Evolutionary conservation across 2,797 vertebrate genomes (phyloP).

Genomic region (Rhinella marina): DNA sequence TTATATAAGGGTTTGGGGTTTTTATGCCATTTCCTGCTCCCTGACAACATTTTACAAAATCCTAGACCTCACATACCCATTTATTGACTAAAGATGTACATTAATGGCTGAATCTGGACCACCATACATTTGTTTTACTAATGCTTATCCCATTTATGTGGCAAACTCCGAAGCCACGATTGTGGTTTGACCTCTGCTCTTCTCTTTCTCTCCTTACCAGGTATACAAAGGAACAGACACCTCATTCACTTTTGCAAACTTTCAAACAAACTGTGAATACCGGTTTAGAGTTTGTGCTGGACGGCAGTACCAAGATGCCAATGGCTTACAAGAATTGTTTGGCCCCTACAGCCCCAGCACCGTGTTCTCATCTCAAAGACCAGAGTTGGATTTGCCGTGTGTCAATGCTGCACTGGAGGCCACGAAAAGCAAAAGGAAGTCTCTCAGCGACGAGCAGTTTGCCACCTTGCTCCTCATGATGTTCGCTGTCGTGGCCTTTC

Average conservation of each 20-base stretch:
- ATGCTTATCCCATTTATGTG: neutral
- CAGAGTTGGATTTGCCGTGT: conserved; percentile 49
- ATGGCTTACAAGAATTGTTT: conserved; percentile 72
- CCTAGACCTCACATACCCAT: too few relatives aligned
- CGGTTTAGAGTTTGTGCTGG: conserved; percentile 74
- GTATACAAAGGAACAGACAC: conserved; percentile 79
- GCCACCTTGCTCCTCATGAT: conserved; percentile 71
- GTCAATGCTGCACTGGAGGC: conserved; percentile 33
- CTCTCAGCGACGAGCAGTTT: conserved; percentile 73
- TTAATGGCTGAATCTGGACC: too few relatives aligned
- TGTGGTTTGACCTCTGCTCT: neutral
- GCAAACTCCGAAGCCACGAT: too few relatives aligned
- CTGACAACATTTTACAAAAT: too few relatives aligned
- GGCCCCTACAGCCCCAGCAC: conserved; percentile 77
- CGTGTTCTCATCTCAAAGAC: conserved; percentile 71
- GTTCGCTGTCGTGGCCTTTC: conserved; percentile 75
- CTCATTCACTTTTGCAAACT: conserved; percentile 72
- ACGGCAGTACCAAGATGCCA: conserved; percentile 72
- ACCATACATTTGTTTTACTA: too few relatives aligned
- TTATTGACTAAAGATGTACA: too few relatives aligned
- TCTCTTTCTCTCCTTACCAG: conserved; percentile 63
- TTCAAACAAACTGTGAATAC: conserved; percentile 74
- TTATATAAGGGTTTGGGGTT: too few relatives aligned
- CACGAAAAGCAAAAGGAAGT: conserved; percentile 62
- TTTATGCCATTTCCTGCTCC: too few relatives aligned